phyloP scores from a whole-genome alignment of 1,140 invertebrate genomes.

The Brachionus rubens region DNA sequence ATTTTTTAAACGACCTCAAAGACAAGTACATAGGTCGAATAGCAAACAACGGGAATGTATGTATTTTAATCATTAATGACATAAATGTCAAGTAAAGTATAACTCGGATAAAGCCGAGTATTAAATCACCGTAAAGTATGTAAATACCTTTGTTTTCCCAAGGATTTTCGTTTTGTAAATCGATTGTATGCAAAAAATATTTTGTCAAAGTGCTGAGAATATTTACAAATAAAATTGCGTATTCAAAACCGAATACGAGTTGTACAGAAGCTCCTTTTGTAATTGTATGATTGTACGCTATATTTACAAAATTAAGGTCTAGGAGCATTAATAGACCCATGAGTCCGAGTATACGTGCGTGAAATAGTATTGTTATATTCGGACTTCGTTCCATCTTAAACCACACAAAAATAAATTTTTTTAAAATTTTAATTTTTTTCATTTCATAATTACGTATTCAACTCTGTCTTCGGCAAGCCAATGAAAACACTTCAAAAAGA shows the following conservation, averaged over 20 bases:
- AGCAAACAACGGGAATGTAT: constrained; percentile 94
- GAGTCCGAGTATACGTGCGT: constrained; percentile 76
- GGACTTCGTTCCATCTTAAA: constrained; percentile 94
- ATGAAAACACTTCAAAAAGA: constrained; percentile 98
- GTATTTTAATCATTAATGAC: constrained; percentile 91
- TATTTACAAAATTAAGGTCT: constrained; percentile 83
- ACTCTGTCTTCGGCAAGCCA: constrained; percentile 98
- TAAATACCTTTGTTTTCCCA: constrained; percentile 99
- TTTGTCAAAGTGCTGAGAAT: constrained; percentile 90
- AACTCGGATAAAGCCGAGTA: constrained; percentile 76
- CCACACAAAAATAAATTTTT: neutral
- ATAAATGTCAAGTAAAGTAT: constrained; percentile 89
- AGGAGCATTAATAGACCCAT: constrained; percentile 74
- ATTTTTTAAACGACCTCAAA: constrained; percentile 94
- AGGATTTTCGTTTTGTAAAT: constrained; percentile 87
- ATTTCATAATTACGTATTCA: constrained; percentile 81
- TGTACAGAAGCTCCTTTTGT: constrained; percentile 92
- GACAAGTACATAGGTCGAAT: constrained; percentile 98
- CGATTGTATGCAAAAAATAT: constrained; percentile 87
- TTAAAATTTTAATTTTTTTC: constrained; percentile 41
- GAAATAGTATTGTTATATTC: constrained; percentile 89
- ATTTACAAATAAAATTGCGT: constrained; percentile 90
- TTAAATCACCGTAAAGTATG: constrained; percentile 88
- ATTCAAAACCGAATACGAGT: constrained; percentile 98
- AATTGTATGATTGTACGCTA: constrained; percentile 90